A percentile compares a stretch with the other conserved stretches of the same genome.
Conservation (phyloP, 2,888 invertebrate species). For the Aphrophora alni region DNA sequence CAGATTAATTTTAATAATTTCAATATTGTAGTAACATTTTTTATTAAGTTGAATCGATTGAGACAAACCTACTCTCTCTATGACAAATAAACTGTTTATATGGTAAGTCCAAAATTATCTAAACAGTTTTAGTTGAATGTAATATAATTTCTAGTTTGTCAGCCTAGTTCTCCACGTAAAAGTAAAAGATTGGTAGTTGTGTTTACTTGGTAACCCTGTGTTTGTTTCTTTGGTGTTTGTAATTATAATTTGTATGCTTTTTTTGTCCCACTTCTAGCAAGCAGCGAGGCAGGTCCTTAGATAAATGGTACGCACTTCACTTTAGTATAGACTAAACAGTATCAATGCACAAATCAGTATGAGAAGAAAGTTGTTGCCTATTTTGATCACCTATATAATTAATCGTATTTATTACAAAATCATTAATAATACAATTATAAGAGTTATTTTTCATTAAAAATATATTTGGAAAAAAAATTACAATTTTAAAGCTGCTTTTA, state of each 20-base stretch:
- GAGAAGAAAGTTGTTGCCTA: neutral
- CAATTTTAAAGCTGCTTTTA: too few relatives aligned
- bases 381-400: neutral
- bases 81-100: too few relatives aligned
- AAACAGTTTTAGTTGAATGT: too few relatives aligned
- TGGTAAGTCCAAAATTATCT: too few relatives aligned
- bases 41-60: too few relatives aligned
- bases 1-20: too few relatives aligned
- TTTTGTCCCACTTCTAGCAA: slow-evolving; percentile 41
- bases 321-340: neutral
- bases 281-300: slow-evolving; percentile 44
- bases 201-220: neutral
- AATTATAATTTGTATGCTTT: slow-evolving; percentile 16
- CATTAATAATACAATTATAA: too few relatives aligned
- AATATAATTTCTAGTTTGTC: neutral
- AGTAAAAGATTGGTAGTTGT: too few relatives aligned
- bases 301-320: slow-evolving; percentile 39
- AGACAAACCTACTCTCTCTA: too few relatives aligned
- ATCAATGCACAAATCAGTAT: neutral
- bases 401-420: neutral
- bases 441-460: too few relatives aligned
- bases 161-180: neutral
- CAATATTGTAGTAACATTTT: too few relatives aligned
- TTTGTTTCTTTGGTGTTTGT: neutral
- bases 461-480: too few relatives aligned